Conservation (phyloP, 2,113 vertebrate species). For the Puntigrus tetrazona region DNA sequence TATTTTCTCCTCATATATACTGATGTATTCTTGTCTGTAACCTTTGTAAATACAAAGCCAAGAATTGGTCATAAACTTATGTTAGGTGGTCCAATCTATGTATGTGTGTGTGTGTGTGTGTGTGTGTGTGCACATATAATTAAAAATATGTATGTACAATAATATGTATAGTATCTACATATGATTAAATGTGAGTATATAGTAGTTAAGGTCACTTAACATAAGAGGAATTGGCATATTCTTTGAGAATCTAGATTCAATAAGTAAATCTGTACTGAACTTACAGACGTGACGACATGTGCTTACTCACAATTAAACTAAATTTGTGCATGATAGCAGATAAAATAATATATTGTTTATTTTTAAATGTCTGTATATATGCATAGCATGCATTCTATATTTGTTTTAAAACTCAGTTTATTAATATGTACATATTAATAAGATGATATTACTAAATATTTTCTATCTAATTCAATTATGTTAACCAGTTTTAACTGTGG, state of each 20-base stretch:
- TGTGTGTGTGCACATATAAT: too few relatives aligned
- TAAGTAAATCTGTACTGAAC: background rate
- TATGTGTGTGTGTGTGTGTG: too few relatives aligned
- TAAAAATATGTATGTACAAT: too few relatives aligned
- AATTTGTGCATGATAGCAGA: background rate
- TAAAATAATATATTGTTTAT: too few relatives aligned
- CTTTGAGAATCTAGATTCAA: background rate
- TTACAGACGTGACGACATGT: background rate
- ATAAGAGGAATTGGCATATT: too few relatives aligned
- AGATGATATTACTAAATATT: too few relatives aligned
- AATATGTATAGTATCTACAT: too few relatives aligned
- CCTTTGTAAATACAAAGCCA: background rate
- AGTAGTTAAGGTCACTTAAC: too few relatives aligned
- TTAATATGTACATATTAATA: too few relatives aligned
- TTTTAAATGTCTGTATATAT: background rate
- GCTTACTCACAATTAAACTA: background rate
- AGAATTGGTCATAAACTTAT: too few relatives aligned
- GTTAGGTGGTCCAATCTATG: too few relatives aligned
- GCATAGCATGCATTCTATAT: background rate
- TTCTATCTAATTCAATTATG: background rate
- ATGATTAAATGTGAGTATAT: too few relatives aligned
- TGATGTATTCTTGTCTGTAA: background rate
- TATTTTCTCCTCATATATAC: background rate
- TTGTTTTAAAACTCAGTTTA: background rate
- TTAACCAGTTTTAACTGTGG: background rate